These are phyloP conservation scores for Scopus umbretta DNA, from an alignment of 2,113 vertebrate genomes.

Conservation along the genomic window DNA sequence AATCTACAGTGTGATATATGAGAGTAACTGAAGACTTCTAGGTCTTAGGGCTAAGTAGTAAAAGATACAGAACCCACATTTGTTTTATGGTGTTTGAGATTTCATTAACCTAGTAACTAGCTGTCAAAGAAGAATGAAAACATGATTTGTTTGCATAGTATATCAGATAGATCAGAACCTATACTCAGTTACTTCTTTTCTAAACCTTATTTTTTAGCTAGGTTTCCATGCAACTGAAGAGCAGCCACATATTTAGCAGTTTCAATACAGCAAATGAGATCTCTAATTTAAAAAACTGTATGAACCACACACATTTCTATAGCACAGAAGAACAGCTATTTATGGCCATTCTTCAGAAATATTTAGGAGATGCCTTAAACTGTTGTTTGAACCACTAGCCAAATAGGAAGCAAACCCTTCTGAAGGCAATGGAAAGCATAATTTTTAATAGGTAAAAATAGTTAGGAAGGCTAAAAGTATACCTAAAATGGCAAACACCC, in stretches of 20 bases:
- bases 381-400: not conserved
- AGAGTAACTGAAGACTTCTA: not conserved
- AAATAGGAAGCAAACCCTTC: not conserved
- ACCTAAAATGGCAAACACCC: not conserved
- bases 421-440: not conserved
- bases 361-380: not conserved
- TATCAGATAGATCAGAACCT: not conserved
- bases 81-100: not conserved
- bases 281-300: not conserved
- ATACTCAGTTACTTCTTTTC: not conserved
- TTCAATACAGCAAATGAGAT: not conserved
- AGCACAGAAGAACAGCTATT: not conserved
- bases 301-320: not conserved
- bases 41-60: not conserved
- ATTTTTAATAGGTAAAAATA: not conserved
- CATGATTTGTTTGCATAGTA: not conserved
- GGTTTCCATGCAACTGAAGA: not conserved
- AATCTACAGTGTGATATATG: not conserved
- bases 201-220: not conserved
- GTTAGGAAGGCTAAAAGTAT: not conserved
- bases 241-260: not conserved
- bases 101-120: not conserved
- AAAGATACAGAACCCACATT: not conserved
- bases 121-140: not conserved
- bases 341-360: not conserved